phyloP scores from a whole-genome alignment of 2,888 invertebrate species.

The Torymus aiolomorphi region DNA sequence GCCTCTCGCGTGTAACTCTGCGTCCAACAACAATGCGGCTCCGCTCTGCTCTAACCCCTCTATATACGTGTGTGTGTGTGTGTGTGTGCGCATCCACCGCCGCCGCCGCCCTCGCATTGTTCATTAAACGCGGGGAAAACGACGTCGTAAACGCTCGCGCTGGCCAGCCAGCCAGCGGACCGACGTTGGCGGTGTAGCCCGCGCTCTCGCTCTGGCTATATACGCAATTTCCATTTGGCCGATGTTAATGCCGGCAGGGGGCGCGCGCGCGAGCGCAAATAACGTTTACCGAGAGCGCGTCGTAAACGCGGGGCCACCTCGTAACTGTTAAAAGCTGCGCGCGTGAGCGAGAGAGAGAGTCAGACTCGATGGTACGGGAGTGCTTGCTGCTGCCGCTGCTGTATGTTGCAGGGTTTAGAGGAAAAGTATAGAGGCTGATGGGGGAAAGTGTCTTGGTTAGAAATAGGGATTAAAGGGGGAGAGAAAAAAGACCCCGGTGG shows the following conservation, averaged over 20 bases:
- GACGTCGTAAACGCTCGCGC: constrained; percentile 66
- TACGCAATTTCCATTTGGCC: constrained; percentile 71
- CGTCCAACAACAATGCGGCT: too few relatives aligned
- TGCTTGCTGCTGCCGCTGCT: too few relatives aligned
- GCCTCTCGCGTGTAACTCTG: not conserved
- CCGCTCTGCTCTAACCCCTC: not conserved
- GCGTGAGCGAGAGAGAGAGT: too few relatives aligned
- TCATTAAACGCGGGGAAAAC: constrained; percentile 64
- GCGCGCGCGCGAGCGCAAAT: constrained; percentile 63
- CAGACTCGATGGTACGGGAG: too few relatives aligned
- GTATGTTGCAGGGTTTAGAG: too few relatives aligned
- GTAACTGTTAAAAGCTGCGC: constrained; percentile 71
- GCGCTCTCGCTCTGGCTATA: constrained; percentile 46
- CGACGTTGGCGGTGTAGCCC: constrained; percentile 54
- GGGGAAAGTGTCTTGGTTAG: too few relatives aligned
- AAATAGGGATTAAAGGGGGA: too few relatives aligned
- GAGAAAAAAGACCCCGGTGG: too few relatives aligned
- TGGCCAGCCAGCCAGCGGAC: constrained; percentile 59
- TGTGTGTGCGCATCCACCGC: not conserved
- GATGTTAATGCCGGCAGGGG: constrained; percentile 66
- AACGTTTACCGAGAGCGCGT: constrained; percentile 64
- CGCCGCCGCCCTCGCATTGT: constrained; percentile 61
- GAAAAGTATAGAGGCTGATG: too few relatives aligned
- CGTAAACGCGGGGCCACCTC: constrained; percentile 68
- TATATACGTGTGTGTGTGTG: not conserved